A percentile compares a stretch with the other conserved stretches of the same genome.
These are phyloP conservation scores for Drosophila mulleri DNA, from an alignment of 2,888 invertebrate genomes.

Conservation along the genomic window DNA sequence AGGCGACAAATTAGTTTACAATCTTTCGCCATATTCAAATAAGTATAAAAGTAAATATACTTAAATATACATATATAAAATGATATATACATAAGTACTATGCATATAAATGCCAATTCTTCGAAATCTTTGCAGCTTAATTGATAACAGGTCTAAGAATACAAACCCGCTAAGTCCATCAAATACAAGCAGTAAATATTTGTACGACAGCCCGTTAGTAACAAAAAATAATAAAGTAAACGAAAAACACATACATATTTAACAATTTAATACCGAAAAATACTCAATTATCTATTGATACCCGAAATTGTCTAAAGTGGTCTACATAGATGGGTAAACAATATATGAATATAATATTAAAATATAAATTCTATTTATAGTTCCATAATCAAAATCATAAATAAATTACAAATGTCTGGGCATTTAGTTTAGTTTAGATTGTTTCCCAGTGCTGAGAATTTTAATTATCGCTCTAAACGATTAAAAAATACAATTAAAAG, in stretches of 20 bases:
- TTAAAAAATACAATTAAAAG: background rate
- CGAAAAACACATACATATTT: background rate
- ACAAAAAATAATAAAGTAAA: background rate
- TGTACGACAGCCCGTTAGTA: background rate
- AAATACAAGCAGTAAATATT: background rate
- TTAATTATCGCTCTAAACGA: constrained; percentile 10
- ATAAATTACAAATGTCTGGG: background rate
- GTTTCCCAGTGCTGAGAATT: background rate
- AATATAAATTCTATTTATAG: background rate
- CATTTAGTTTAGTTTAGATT: background rate
- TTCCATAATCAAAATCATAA: background rate
- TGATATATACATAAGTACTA: too few relatives aligned
- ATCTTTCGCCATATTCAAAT: background rate
- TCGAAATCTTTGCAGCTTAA: background rate
- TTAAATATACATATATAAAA: background rate
- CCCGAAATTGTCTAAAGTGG: background rate
- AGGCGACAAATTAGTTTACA: background rate
- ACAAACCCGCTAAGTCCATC: background rate
- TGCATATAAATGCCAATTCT: background rate
- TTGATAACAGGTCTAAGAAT: background rate
- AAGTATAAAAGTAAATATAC: background rate
- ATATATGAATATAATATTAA: background rate
- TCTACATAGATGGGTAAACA: background rate
- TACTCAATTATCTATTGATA: background rate
- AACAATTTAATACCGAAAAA: background rate